Evolutionary conservation across 2,113 vertebrate species (phyloP).

Genomic region (Empidonax traillii): DNA sequence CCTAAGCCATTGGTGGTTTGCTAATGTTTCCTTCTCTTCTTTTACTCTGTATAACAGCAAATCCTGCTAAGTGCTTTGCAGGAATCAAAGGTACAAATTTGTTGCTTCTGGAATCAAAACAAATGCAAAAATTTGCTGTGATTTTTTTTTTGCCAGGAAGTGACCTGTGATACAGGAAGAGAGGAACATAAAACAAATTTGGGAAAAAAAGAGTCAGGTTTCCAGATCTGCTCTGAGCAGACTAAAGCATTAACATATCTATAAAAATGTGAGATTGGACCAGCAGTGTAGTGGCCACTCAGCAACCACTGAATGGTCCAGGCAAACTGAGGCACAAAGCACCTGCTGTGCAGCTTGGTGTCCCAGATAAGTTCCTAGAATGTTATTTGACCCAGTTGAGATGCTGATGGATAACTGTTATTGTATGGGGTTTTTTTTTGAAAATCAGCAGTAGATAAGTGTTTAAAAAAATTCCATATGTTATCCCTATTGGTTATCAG

Average conservation of each 20-base stretch:
- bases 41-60: not conserved
- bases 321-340: not conserved
- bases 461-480: not conserved
- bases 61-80: not conserved
- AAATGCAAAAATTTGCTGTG: not conserved
- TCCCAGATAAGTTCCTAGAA: not conserved
- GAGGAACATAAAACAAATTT: not conserved
- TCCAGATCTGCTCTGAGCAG: not conserved
- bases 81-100: not conserved
- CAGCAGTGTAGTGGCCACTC: not conserved
- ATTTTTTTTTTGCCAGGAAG: not conserved
- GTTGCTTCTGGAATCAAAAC: not conserved
- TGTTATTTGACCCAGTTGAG: not conserved
- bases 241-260: not conserved
- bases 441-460: not conserved
- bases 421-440: not conserved
- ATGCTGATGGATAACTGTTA: not conserved
- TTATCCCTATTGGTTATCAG: not conserved
- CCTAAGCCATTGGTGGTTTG: not conserved
- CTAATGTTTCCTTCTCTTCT: not conserved
- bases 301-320: not conserved
- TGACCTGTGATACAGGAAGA: not conserved
- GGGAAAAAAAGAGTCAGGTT: not conserved
- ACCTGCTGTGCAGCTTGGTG: not conserved
- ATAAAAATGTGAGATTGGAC: not conserved